Base-by-base conservation (phyloP, 2,113 vertebrate genomes). In the Centrocercus urophasianus region DNA sequence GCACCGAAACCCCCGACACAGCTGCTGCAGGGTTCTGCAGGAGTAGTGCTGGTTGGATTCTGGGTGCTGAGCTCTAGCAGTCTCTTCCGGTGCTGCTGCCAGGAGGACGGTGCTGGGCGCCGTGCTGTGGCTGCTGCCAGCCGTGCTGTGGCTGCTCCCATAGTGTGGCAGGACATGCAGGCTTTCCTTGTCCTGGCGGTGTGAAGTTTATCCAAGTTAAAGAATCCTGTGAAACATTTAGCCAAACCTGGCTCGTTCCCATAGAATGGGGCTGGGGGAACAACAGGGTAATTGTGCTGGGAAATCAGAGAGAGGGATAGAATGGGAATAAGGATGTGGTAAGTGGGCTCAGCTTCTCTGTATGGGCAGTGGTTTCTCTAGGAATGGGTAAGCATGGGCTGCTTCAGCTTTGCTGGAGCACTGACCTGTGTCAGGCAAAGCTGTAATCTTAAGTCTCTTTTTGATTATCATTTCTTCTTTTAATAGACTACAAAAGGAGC, bases 401-500 rank as follows among this genome's bases (percentile, higher is more conserved):
- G 43, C 67, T 86, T 79, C 43, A 82, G 0, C 18, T 18, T 71
- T 66, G 50, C 50, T 6, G 63, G 36, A 57, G 54, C 60, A 47
- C 48, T 74, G 65, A 65, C 65, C 22, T 27, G 36, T 47, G 2
- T 38, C 10, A 15, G 38, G 43, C 13, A 17, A 40, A 54, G 34
- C 25, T 84, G 11, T 45, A 57, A 63, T 73, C 65, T 14, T 78
- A 84, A 88, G 8, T 47, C 27, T 28, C 27, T 54, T 38, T 71
- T 48, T 6, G 22, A 34, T 30, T 36, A 6, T 40, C 19, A 40
- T 40, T 56, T 80, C 93, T 27, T 42, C 65, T 57, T 90, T 95
- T 95, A 93, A 72, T 90, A 99, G 99, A 99, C 99, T 34, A 99
- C 99, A 71, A 99, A 99, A 97, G 99, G 99, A 96, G 99, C 98